Evolutionary conservation across 2,888 invertebrate species (phyloP).

Genomic region (Aplocera efformata): DNA sequence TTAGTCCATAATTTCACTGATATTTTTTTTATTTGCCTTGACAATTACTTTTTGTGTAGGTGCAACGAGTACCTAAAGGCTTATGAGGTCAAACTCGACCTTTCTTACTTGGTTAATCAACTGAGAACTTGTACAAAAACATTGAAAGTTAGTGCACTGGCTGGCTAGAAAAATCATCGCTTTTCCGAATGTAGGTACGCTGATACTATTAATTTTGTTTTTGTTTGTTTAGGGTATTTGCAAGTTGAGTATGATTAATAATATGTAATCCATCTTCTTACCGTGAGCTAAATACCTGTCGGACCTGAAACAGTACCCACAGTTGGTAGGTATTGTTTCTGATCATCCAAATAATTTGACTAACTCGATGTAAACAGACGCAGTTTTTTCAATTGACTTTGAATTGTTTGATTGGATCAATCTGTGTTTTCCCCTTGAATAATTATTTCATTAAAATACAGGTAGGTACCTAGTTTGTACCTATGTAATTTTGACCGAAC

Average conservation of each 20-base stretch:
- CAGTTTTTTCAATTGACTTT: slow-evolving; percentile 69
- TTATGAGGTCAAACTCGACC: slow-evolving; percentile 47
- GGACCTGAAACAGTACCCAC: too few species aligned
- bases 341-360: not conserved
- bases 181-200: too few species aligned
- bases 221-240: too few species aligned
- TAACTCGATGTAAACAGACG: slow-evolving; percentile 30
- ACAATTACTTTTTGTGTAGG: slow-evolving; percentile 51
- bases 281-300: too few species aligned
- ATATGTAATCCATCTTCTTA: too few species aligned
- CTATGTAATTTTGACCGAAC: too few species aligned
- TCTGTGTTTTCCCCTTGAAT: slow-evolving; percentile 55
- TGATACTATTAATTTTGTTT: too few species aligned
- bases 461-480: too few species aligned
- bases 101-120: slow-evolving; percentile 72
- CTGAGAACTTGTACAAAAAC: slow-evolving; percentile 48
- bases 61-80: slow-evolving; percentile 52
- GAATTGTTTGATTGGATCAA: slow-evolving; percentile 69
- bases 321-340: too few species aligned
- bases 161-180: not conserved
- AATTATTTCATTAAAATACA: slow-evolving; percentile 6
- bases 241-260: too few species aligned
- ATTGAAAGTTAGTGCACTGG: slow-evolving; percentile 11
- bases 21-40: slow-evolving; percentile 56
- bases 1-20: slow-evolving; percentile 29